Percentiles rank a stretch among this genome's conserved stretches.
phyloP scores from a whole-genome alignment of 2,113 vertebrate species.

The Catharus bicknelli region DNA sequence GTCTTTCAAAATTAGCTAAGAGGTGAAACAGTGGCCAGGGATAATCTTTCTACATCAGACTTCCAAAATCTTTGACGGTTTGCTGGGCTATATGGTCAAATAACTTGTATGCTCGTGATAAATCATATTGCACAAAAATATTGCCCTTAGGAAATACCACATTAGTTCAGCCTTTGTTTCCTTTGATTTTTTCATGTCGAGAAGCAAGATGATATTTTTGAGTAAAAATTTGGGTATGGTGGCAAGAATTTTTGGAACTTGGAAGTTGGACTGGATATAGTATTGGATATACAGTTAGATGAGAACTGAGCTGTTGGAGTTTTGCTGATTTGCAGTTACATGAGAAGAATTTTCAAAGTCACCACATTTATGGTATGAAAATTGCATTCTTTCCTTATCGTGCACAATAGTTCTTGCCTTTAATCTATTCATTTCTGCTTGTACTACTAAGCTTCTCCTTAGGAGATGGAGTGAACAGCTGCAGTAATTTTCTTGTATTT shows the following conservation, averaged over 20 bases:
- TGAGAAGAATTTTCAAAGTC: neutral
- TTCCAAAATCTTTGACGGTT: neutral
- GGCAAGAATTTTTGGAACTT: neutral
- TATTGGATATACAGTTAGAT: neutral
- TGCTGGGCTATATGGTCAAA: accelerated
- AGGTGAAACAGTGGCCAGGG: neutral
- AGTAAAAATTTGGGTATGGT: neutral
- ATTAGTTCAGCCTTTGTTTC: neutral
- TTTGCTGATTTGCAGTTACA: neutral
- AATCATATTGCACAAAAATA: neutral
- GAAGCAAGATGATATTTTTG: neutral
- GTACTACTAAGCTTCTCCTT: neutral
- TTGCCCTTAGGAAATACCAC: neutral
- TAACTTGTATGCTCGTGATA: neutral
- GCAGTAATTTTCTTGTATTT: neutral
- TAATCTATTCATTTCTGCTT: neutral
- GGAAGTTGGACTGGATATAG: neutral
- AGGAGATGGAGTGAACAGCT: neutral
- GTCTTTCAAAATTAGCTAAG: neutral
- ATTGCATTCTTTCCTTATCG: accelerated
- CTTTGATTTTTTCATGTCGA: neutral
- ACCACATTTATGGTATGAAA: neutral
- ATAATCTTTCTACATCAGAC: neutral
- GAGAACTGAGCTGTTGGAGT: neutral
- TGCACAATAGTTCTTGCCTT: neutral